A percentile compares a stretch with the other conserved stretches of the same genome.
Conservation (phyloP, 2,797 vertebrate genomes). For the Scomberomorus guttatus region DNA sequence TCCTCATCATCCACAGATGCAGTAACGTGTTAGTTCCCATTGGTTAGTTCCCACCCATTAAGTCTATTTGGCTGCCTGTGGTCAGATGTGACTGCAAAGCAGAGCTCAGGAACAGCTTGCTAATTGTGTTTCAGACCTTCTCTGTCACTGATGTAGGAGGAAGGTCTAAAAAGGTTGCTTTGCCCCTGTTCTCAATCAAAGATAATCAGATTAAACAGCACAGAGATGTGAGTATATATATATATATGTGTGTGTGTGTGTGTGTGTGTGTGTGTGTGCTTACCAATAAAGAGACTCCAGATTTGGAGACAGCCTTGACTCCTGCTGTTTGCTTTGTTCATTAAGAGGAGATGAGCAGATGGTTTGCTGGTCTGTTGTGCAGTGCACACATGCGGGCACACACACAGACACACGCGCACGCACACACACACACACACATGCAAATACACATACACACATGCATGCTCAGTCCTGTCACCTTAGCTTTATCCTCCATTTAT, state of each 20-base stretch:
- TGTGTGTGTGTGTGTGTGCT: conserved; percentile 74
- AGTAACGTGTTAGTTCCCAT: conserved; percentile 77
- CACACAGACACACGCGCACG: conserved; percentile 30
- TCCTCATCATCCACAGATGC: conserved; percentile 78
- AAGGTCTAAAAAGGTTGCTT: conserved; percentile 85
- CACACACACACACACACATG: conserved; percentile 45
- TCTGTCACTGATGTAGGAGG: conserved; percentile 83
- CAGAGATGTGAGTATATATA: conserved; percentile 66
- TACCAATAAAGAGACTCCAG: conserved; percentile 86
- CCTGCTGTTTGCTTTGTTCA: conserved; percentile 91
- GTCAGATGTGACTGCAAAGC: conserved; percentile 84
- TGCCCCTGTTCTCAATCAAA: conserved; percentile 87
- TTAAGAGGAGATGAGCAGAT: conserved; percentile 91
- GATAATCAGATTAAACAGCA: conserved; percentile 85
- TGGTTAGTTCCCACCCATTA: conserved; percentile 85
- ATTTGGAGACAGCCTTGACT: conserved; percentile 89
- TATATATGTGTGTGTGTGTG: conserved; percentile 24
- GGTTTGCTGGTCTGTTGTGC: conserved; percentile 88
- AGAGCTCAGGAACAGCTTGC: conserved; percentile 85
- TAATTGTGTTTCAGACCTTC: conserved; percentile 86
- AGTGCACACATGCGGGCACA: conserved; percentile 69
- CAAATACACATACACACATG: conserved; percentile 67
- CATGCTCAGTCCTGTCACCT: conserved; percentile 80
- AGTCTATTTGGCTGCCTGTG: conserved; percentile 82
- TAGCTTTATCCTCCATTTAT: conserved; percentile 90